Conservation (phyloP, 2,888 invertebrate species). For the Phania funesta region DNA sequence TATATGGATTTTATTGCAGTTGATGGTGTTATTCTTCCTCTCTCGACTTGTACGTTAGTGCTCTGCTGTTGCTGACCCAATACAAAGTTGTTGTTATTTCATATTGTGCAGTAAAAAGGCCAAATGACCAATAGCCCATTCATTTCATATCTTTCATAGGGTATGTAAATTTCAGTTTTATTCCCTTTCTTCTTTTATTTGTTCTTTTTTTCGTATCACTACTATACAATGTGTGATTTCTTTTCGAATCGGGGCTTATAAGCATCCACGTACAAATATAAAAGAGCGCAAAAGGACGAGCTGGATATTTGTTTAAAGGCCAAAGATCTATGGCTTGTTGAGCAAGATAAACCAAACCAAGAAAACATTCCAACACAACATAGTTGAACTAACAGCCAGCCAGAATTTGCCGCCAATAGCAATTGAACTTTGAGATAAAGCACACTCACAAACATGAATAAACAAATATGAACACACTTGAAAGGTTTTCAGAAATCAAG, state of each 20-base stretch:
- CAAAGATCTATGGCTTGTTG: slow-evolving; percentile 68
- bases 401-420: slow-evolving; percentile 59
- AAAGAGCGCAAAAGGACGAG: slow-evolving; percentile 30
- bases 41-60: slow-evolving; percentile 13
- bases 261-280: slow-evolving; percentile 4
- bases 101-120: slow-evolving; percentile 59
- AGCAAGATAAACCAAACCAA: slow-evolving; percentile 65
- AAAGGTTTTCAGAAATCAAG: slow-evolving; percentile 64
- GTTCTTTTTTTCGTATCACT: slow-evolving; percentile 26
- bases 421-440: slow-evolving; percentile 46
- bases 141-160: slow-evolving; percentile 65
- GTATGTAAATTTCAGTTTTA: slow-evolving; percentile 64
- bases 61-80: slow-evolving; percentile 67
- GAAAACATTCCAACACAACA: slow-evolving; percentile 41
- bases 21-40: slow-evolving; percentile 54
- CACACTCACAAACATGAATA: neutral
- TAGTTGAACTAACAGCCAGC: slow-evolving; percentile 16
- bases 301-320: slow-evolving; percentile 65
- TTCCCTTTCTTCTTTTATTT: slow-evolving; percentile 21
- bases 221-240: slow-evolving; percentile 40
- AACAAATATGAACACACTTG: slow-evolving; percentile 57
- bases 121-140: slow-evolving; percentile 67
- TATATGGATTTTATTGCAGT: slow-evolving; percentile 78
- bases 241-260: neutral
- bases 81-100: slow-evolving; percentile 71